Evolutionary conservation across 2,113 vertebrate species (phyloP).

Genomic region (Microcebus jonahi): DNA sequence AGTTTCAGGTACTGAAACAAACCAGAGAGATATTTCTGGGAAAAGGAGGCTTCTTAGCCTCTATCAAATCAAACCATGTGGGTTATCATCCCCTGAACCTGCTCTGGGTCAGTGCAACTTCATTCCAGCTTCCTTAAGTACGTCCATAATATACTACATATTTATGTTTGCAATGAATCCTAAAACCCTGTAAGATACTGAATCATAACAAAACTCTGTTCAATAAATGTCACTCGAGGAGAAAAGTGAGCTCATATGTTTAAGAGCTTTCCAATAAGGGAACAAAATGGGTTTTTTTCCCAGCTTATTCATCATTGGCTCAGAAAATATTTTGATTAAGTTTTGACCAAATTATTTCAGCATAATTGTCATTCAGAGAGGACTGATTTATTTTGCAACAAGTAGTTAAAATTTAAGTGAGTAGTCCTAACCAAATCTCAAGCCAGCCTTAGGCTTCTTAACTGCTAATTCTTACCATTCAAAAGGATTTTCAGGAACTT

Average conservation of each 20-base stretch:
- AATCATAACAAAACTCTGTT: not conserved
- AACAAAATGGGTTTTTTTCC: not conserved
- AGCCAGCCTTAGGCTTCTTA: slow-evolving; percentile 1
- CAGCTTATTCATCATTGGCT: not conserved
- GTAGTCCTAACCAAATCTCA: not conserved
- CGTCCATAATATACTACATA: not conserved
- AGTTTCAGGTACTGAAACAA: not conserved
- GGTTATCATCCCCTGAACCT: not conserved
- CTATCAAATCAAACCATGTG: slow-evolving; percentile 1
- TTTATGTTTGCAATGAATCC: slow-evolving; percentile 10
- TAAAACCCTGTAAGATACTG: not conserved
- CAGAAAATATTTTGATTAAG: slow-evolving; percentile 53
- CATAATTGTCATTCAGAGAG: not conserved
- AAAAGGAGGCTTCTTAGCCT: not conserved
- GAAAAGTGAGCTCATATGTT: not conserved
- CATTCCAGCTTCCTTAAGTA: not conserved
- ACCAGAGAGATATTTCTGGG: not conserved
- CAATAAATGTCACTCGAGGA: not conserved
- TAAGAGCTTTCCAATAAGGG: not conserved
- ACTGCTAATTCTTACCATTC: not conserved
- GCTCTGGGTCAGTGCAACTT: not conserved
- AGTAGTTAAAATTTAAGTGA: slow-evolving; percentile 41
- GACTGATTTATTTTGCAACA: slow-evolving; percentile 12
- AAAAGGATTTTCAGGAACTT: slow-evolving; percentile 29
- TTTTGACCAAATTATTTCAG: slow-evolving; percentile 21